Conservation (phyloP, 2,797 vertebrate genomes). For the Sebastes taczanowskii region DNA sequence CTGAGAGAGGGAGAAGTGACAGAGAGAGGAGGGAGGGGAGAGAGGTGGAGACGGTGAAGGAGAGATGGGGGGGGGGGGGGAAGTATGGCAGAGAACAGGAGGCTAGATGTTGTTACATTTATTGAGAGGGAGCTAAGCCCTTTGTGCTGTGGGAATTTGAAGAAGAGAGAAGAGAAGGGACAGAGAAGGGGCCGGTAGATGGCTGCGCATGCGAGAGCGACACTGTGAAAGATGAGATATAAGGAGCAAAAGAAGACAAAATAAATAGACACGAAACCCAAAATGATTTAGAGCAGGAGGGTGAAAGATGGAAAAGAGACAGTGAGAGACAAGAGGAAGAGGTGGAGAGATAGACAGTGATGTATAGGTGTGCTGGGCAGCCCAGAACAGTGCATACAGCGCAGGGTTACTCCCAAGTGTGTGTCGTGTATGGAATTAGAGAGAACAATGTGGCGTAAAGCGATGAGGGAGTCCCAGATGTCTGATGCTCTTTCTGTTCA, state of each 20-base stretch:
- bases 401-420: conserved; percentile 49
- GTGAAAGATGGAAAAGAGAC: conserved; percentile 9
- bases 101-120: conserved; percentile 56
- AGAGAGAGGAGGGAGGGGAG: background rate
- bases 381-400: conserved; percentile 30
- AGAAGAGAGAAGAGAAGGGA: conserved; percentile 32
- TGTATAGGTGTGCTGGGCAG: conserved; percentile 57
- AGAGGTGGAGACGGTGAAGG: background rate
- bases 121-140: conserved; percentile 54
- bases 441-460: conserved; percentile 64
- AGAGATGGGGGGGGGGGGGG: background rate
- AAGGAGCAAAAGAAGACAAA: conserved; percentile 29
- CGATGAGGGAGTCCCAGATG: conserved; percentile 57
- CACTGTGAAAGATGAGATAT: conserved; percentile 38
- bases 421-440: conserved; percentile 62
- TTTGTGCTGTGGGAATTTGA: conserved; percentile 50
- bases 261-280: conserved; percentile 50
- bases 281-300: conserved; percentile 6
- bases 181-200: conserved; percentile 9
- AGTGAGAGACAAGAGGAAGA: conserved; percentile 17
- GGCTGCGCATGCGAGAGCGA: background rate
- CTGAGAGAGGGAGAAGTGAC: conserved; percentile 51
- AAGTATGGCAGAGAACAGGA: conserved; percentile 26
- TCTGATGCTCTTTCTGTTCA: conserved; percentile 43
- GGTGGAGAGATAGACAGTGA: conserved; percentile 53